Evolutionary conservation across 2,113 vertebrate species (phyloP).

Genomic region (Empidonax alnorum): DNA sequence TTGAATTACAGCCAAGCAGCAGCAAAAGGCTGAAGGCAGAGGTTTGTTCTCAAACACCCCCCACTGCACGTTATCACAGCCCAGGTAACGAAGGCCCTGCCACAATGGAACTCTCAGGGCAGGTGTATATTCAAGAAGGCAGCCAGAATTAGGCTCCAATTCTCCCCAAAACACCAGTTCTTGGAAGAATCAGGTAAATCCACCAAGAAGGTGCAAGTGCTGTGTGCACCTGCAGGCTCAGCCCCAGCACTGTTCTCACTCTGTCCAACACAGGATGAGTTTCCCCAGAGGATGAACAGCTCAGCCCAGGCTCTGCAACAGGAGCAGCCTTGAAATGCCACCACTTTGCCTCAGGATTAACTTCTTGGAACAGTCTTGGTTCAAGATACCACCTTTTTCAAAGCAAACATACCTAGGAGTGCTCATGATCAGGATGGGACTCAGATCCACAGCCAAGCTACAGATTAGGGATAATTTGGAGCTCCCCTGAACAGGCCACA

Average conservation of each 20-base stretch:
- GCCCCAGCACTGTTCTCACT: accelerated
- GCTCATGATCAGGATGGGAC: not conserved
- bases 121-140: not conserved
- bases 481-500: not conserved
- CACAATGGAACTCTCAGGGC: not conserved
- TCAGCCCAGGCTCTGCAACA: not conserved
- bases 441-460: not conserved
- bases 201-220: not conserved
- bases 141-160: not conserved
- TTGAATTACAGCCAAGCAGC: not conserved
- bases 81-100: not conserved
- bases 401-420: not conserved
- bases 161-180: not conserved
- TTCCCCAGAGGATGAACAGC: accelerated
- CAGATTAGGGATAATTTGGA: accelerated
- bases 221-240: not conserved
- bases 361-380: accelerated
- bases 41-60: not conserved
- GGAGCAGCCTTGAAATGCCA: not conserved
- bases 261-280: not conserved
- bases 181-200: not conserved
- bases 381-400: accelerated
- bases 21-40: not conserved
- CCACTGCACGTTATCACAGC: not conserved
- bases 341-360: accelerated